Percentiles rank a stretch among this genome's conserved stretches.
Evolutionary conservation across 2,797 vertebrate species (phyloP).

Genomic region (Neomorphus geoffroyi): DNA sequence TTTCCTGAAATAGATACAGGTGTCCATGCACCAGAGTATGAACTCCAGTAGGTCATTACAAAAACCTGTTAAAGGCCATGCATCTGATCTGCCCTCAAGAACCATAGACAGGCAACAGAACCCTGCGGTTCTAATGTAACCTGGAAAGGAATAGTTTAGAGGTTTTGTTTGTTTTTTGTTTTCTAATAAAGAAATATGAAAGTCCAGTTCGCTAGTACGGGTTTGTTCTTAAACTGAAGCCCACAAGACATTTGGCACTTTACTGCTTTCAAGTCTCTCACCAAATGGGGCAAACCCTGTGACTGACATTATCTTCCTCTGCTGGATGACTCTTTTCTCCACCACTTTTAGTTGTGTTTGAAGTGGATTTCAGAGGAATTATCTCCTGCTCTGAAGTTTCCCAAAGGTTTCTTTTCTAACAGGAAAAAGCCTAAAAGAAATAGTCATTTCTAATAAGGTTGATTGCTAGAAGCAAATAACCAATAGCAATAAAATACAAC

Average conservation of each 20-base stretch:
- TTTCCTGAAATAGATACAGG: slow-evolving; percentile 76
- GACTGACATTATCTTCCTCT: not conserved
- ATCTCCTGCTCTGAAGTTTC: not conserved
- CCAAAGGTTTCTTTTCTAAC: not conserved
- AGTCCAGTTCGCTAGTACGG: not conserved
- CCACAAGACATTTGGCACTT: not conserved
- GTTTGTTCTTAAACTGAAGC: too few relatives aligned
- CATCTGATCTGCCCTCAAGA: not conserved
- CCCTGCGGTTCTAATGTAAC: not conserved
- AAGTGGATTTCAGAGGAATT: not conserved
- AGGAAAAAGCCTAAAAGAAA: not conserved
- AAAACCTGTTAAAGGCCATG: accelerated
- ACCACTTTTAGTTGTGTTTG: not conserved
- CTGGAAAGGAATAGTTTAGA: not conserved
- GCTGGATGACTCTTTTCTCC: not conserved
- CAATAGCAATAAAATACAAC: not conserved
- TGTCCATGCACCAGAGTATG: not conserved
- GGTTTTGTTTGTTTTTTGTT: not conserved
- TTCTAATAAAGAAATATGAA: not conserved
- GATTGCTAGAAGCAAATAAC: not conserved
- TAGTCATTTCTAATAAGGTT: not conserved
- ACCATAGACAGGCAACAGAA: not conserved
- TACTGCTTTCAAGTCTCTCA: not conserved
- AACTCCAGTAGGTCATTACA: not conserved
- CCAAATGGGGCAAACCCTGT: not conserved